Base-by-base conservation (phyloP, 2,888 invertebrate genomes). In the Agrochola macilenta region DNA sequence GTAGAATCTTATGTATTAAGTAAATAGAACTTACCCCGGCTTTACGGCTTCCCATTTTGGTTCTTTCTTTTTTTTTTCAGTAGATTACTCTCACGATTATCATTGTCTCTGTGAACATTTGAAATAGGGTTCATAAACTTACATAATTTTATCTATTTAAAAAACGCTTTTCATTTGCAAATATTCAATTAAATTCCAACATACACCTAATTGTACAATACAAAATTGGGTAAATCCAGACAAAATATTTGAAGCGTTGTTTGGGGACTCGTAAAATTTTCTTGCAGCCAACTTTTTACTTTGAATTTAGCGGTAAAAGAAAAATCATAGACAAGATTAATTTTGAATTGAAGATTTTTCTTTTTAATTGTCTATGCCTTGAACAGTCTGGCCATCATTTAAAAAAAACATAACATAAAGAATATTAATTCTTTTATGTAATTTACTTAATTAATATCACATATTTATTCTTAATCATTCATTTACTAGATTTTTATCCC, bases 271-370 rank as follows among this genome's bases (percentile, higher is more conserved):
- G 9, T 46, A 7, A 8, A 20, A 35, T n/a, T 66, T 8, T 35
- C 8, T 14, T 39, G 26, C 39, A 52, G 12, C 14, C 8, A 14
- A 17, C 9, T 49, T 2, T n/a, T 52, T 17, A n/a, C 11, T 35
- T 69, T 58, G 5, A 49, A 57, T 60, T 66, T 52, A 39, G 79
- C 79, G 76, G 79, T 5, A 78, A 78, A 76, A 60, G 1, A 52
- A 66, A 58, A 78, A 39, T 30, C 78, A 76, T 49, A 58, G 66
- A 78, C 49, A 39, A 57, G 2, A 75, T 20, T 46, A 14, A 12
- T 46, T 72, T n/a, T 17, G 8, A 26, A 17, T 11, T 26, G 17
- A 7, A 23, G 3, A 12, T 12, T 49, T 75, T 46, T 35, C 7
- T 35, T 57, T 46, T 35, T 43, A 23, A 17, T 60, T 65, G 49